These are phyloP conservation scores for Drosophila bifasciata DNA, from an alignment of 1,140 invertebrate genomes.

Conservation along the genomic window DNA sequence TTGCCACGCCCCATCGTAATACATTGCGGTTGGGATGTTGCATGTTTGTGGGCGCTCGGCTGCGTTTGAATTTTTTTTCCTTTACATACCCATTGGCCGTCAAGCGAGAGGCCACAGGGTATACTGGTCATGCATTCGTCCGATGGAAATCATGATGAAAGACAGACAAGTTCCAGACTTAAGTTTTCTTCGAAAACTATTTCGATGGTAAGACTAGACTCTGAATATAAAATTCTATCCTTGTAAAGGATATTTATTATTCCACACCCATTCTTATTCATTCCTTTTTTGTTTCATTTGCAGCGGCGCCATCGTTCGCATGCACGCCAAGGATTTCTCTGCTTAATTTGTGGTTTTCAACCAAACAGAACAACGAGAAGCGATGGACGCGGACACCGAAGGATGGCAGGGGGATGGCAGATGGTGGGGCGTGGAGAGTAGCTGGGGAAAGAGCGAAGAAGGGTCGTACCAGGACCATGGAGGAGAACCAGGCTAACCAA, in stretches of 20 bases:
- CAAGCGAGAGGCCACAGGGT: neutral
- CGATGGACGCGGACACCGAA: slow-evolving; percentile 23
- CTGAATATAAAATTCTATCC: too few relatives aligned
- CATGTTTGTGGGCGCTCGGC: slow-evolving; percentile 65
- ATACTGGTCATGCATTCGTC: neutral
- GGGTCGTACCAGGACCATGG: neutral
- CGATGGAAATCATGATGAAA: too few relatives aligned
- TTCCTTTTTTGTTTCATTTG: slow-evolving; percentile 35
- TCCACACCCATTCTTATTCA: neutral
- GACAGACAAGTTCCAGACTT: too few relatives aligned
- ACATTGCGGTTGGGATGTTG: slow-evolving; percentile 76
- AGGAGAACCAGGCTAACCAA: slow-evolving; percentile 46
- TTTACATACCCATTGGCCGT: neutral
- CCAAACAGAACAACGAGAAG: slow-evolving; percentile 62
- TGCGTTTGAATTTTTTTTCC: slow-evolving; percentile 41
- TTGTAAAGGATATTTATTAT: neutral
- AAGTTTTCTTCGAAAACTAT: too few relatives aligned
- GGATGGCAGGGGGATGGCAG: slow-evolving; percentile 14
- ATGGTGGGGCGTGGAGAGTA: slow-evolving; percentile 27
- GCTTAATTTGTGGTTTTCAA: slow-evolving; percentile 82
- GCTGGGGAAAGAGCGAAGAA: slow-evolving; percentile 4
- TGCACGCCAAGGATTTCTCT: slow-evolving; percentile 79
- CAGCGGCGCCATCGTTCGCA: slow-evolving; percentile 69
- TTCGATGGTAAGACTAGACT: too few relatives aligned
- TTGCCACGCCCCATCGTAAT: slow-evolving; percentile 74